Percentiles rank a stretch among this genome's conserved stretches.
phyloP scores from a whole-genome alignment of 2,797 vertebrate genomes.

The Catharus ustulatus region DNA sequence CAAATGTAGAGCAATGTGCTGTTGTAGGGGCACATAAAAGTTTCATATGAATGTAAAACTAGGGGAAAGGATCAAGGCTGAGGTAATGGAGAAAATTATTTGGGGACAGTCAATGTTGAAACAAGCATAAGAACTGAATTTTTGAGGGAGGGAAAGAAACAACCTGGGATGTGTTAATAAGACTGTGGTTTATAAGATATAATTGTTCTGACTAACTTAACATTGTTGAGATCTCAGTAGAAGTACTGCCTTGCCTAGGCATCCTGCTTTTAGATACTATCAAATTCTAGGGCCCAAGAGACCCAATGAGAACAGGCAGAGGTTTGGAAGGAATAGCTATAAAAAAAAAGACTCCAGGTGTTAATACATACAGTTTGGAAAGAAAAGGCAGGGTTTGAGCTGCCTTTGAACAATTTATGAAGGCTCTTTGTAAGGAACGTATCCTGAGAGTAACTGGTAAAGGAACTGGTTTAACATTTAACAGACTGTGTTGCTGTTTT shows the following conservation, averaged over 20 bases:
- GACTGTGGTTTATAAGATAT: neutral
- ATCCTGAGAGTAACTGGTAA: neutral
- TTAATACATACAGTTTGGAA: neutral
- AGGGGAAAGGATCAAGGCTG: neutral
- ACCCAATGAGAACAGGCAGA: neutral
- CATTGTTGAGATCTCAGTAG: neutral
- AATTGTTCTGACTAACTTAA: neutral
- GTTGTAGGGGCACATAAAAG: neutral
- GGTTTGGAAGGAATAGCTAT: neutral
- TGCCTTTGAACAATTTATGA: neutral
- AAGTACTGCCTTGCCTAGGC: neutral
- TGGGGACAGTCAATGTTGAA: neutral
- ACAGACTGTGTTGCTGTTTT: neutral
- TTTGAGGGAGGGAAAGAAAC: neutral
- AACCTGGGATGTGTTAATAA: neutral
- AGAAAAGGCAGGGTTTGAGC: neutral
- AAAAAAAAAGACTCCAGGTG: neutral
- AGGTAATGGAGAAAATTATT: neutral
- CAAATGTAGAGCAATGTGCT: neutral
- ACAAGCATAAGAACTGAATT: neutral
- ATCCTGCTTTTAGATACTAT: neutral
- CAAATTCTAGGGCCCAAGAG: neutral
- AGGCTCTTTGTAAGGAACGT: neutral
- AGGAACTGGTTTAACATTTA: neutral
- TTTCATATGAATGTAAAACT: neutral